Conservation (phyloP, 2,888 invertebrate genomes). For the Orthosia cruda region DNA sequence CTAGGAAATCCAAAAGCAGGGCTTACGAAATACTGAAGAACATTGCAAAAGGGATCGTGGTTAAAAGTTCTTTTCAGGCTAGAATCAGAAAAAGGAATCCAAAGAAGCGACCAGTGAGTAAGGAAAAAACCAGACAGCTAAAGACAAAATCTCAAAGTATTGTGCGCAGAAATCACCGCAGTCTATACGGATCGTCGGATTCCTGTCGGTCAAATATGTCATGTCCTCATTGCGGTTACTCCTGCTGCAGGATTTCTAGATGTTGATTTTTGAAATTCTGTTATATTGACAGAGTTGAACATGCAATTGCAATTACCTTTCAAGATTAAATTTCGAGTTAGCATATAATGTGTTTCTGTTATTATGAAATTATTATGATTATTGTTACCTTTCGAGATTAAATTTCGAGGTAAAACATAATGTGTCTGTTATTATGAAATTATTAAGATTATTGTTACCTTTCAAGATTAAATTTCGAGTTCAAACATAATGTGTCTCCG, state of each 20-base stretch:
- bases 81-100: constrained; percentile 20
- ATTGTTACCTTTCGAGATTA: neutral
- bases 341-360: neutral
- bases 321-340: constrained; percentile 6
- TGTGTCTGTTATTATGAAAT: neutral
- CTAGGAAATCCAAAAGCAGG: constrained; percentile 72
- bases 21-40: constrained; percentile 68
- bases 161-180: constrained; percentile 13
- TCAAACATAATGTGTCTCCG: constrained; percentile 1
- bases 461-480: constrained; percentile 4
- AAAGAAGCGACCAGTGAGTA: constrained; percentile 23
- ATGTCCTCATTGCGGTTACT: constrained; percentile 52
- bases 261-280: constrained; percentile 22
- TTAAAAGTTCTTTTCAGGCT: constrained; percentile 9
- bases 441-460: constrained; percentile 8
- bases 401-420: constrained; percentile 12
- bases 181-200: constrained; percentile 37
- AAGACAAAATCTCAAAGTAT: constrained; percentile 32
- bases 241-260: constrained; percentile 31
- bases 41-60: constrained; percentile 59
- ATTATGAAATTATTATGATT: neutral
- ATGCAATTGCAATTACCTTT: neutral
- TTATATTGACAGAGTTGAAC: neutral
- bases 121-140: neutral
- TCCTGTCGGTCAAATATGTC: constrained; percentile 36